phyloP scores from a whole-genome alignment of 2,888 invertebrate genomes.

The Stenichneumon culpator region DNA sequence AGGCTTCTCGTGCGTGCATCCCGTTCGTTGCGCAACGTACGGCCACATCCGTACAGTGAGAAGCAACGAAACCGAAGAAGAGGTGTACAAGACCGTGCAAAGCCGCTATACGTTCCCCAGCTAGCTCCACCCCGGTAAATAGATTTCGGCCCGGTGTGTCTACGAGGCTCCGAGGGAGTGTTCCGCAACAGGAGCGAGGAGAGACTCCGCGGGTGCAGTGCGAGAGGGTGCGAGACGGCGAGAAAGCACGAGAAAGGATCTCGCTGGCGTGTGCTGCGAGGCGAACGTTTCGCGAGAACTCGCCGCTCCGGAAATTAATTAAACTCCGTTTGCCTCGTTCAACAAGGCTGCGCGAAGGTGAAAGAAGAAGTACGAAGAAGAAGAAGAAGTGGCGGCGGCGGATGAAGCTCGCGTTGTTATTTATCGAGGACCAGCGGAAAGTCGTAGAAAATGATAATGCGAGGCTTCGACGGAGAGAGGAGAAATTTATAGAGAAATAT shows the following conservation, averaged over 20 bases:
- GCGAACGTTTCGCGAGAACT: conserved; percentile 42
- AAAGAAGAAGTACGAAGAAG: conserved; percentile 50
- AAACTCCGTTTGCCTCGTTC: conserved; percentile 58
- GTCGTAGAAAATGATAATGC: conserved; percentile 57
- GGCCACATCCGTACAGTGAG: conserved; percentile 8
- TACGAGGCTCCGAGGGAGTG: conserved; percentile 19
- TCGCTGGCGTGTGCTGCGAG: conserved; percentile 50
- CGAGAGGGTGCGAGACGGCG: conserved; percentile 38
- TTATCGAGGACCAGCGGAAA: conserved; percentile 52
- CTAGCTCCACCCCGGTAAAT: conserved; percentile 42
- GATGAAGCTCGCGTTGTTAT: conserved; percentile 49
- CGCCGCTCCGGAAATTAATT: conserved; percentile 65
- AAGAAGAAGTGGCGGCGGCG: not conserved
- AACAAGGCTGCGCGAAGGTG: conserved; percentile 52
- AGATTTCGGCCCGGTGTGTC: conserved; percentile 45
- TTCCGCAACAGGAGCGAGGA: conserved; percentile 33
- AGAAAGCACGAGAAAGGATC: conserved; percentile 37
- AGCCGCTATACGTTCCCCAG: conserved; percentile 20
- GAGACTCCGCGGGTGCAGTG: conserved; percentile 21
- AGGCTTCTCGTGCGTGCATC: conserved; percentile 36
- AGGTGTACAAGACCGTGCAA: not conserved
- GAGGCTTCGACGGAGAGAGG: not conserved
- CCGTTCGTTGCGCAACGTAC: conserved; percentile 34
- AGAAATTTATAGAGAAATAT: not conserved
- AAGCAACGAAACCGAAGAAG: conserved; percentile 33